Base-by-base conservation (phyloP, 2,113 vertebrate species). In the Microtus ochrogaster region DNA sequence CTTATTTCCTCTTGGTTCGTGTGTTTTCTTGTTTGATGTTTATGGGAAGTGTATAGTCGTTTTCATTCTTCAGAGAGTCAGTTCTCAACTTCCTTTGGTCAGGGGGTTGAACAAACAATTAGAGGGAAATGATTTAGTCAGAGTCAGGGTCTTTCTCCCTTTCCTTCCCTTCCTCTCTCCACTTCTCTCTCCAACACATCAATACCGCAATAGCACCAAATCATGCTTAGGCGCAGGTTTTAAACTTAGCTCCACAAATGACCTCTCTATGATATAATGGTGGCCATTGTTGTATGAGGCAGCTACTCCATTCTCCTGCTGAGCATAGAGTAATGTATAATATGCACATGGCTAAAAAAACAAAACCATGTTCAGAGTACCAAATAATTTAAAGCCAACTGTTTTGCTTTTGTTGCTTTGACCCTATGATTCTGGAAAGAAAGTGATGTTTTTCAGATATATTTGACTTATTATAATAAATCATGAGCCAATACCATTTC, bases 21-120 rank as follows among this genome's bases (percentile, higher is more conserved):
- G 85, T 87, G 86, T 93, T 39, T 93, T 86, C 30, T 95, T 86
- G 65, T 73, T 96, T 95, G 93, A 94, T 58, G 89, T 94, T 94
- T 14, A 81, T 76, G 30, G 79, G 88, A 90, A 58, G 81, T 95
- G 94, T 77, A 92, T 11, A 86, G 78, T 65, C 22, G 0, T 85
- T 97, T 96, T 94, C 55, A 52, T 89, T 94, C 63, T 95, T 96
- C 41, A 76, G 12, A 70, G 12, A 81, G 39, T 88, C 41, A 90
- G 33, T 88, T 93, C 28, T 61, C 89, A 65, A 94, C 39, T 91
- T 93, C 21, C 66, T 26, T 96, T 47, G 89, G 68, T 92, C 84
- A 92, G 30, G 26, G 85, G 68, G 22, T 87, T 94, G 94, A 94
- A 88, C 24, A 82, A 95, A 94, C 24, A 83, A 72, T 94, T 72